Evolutionary conservation across 2,113 vertebrate species (phyloP).

Genomic region (Microtus oregoni): DNA sequence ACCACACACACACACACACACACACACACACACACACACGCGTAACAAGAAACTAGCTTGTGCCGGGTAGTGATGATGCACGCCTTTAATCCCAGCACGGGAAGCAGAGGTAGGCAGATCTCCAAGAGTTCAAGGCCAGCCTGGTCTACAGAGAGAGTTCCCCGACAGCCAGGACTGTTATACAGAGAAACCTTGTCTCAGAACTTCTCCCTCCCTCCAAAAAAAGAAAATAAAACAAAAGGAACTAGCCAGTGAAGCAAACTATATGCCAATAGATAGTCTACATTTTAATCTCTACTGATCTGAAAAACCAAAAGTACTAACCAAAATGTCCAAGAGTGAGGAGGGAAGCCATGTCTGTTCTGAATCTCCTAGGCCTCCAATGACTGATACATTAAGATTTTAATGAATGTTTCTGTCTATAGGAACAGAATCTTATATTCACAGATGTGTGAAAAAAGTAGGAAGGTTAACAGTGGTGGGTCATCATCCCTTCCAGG

Average conservation of each 20-base stretch:
- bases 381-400: background rate
- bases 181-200: no score
- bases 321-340: background rate
- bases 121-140: no score
- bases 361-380: conserved; percentile 1
- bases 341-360: conserved; percentile 18
- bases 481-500: background rate
- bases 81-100: no score
- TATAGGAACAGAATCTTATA: background rate
- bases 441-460: background rate
- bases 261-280: background rate
- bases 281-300: conserved; percentile 19
- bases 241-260: background rate
- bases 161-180: no score
- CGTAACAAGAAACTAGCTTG: background rate
- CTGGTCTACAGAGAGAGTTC: no score
- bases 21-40: background rate
- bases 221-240: background rate
- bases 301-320: background rate
- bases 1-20: background rate
- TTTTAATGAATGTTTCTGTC: background rate
- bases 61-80: no score
- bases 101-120: no score
- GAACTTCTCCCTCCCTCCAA: no score
- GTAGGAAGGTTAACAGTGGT: background rate